phyloP scores from a whole-genome alignment of 2,888 invertebrate genomes.

The Nycteola revayana region DNA sequence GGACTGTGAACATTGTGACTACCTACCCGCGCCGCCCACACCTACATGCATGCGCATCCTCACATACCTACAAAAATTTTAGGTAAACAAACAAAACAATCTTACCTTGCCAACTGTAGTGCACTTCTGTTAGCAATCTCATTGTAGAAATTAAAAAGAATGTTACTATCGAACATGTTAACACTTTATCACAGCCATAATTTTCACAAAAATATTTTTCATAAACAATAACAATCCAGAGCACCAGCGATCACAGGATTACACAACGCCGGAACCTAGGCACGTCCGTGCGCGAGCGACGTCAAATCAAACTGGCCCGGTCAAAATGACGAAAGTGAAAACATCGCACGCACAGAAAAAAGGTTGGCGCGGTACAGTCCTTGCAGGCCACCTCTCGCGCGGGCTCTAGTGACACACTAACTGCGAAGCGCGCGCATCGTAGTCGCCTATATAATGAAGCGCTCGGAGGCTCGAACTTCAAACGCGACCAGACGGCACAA shows the following conservation, averaged over 20 bases:
- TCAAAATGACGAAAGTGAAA: constrained; percentile 82
- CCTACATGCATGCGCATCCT: constrained; percentile 39
- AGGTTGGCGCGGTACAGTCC: constrained; percentile 77
- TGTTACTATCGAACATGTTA: constrained; percentile 79
- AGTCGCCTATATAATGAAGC: constrained; percentile 78
- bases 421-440: constrained; percentile 75
- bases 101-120: constrained; percentile 80
- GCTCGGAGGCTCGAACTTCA: constrained; percentile 68
- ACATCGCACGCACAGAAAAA: constrained; percentile 81
- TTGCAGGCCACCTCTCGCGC: constrained; percentile 79
- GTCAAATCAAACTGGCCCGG: constrained; percentile 80
- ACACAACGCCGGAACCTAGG: constrained; percentile 72
- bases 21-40: constrained; percentile 36
- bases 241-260: constrained; percentile 76
- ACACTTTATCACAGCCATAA: constrained; percentile 79
- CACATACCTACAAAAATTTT: constrained; percentile 49
- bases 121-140: constrained; percentile 79
- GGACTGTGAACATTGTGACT: constrained; percentile 37
- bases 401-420: constrained; percentile 79
- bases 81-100: constrained; percentile 65
- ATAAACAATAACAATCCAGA: constrained; percentile 72
- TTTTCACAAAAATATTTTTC: constrained; percentile 59
- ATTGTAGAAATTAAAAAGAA: constrained; percentile 78
- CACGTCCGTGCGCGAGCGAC: constrained; percentile 80
- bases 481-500: constrained; percentile 72